phyloP scores from a whole-genome alignment of 2,113 vertebrate species.

The Podilymbus podiceps region DNA sequence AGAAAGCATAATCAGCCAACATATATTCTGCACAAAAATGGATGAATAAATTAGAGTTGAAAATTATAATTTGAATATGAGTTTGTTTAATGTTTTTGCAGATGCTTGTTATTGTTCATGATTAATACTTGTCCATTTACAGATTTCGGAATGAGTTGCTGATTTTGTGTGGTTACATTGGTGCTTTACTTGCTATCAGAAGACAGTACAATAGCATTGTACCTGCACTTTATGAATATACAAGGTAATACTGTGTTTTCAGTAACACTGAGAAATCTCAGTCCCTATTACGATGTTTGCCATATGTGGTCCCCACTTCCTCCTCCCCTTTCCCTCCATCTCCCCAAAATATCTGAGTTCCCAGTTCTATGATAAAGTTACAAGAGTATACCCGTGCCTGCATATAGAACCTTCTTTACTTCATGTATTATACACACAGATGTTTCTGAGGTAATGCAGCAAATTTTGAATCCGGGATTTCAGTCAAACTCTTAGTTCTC shows the following conservation, averaged over 20 bases:
- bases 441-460: not conserved
- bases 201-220: slow-evolving; percentile 91
- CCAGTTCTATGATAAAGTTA: not conserved
- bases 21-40: not conserved
- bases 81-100: not conserved
- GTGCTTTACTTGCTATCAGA: slow-evolving; percentile 89
- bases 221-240: slow-evolving; percentile 95
- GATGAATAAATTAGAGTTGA: not conserved
- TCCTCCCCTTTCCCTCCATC: too few relatives aligned
- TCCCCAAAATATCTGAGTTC: not conserved
- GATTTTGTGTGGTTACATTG: slow-evolving; percentile 90
- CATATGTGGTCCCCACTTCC: not conserved
- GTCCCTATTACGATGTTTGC: not conserved
- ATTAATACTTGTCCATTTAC: slow-evolving; percentile 5
- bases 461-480: not conserved
- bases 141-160: slow-evolving; percentile 92
- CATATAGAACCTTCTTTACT: not conserved
- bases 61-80: not conserved
- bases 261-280: not conserved
- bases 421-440: not conserved
- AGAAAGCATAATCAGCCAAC: not conserved
- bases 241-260: slow-evolving; percentile 78
- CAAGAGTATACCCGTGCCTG: not conserved
- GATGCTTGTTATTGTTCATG: not conserved
- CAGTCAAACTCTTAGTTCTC: not conserved